Percentiles rank a stretch among this genome's conserved stretches.
phyloP scores from a whole-genome alignment of 2,113 vertebrate genomes.

The Lampris incognitus region DNA sequence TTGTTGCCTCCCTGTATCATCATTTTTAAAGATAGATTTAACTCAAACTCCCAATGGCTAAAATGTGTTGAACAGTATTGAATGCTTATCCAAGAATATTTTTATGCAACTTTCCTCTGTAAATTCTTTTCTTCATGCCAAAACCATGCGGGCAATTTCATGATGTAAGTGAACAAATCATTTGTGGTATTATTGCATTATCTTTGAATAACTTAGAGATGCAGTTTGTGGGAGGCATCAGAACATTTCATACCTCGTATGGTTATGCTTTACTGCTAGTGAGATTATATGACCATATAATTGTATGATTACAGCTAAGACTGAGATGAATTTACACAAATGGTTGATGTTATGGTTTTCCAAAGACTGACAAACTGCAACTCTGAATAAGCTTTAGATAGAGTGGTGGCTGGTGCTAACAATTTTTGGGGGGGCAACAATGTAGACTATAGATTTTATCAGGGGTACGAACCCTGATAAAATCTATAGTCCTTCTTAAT shows the following conservation, averaged over 20 bases:
- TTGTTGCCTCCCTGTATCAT: constrained; percentile 97
- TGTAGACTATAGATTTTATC: no score
- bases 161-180: constrained; percentile 97
- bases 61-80: constrained; percentile 91
- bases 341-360: not conserved
- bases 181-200: constrained; percentile 84
- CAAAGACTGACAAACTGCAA: constrained; percentile 14
- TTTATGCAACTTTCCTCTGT: constrained; percentile 99
- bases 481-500: no score
- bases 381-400: not conserved
- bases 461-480: no score
- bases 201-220: constrained; percentile 66
- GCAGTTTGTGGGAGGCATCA: constrained; percentile 61
- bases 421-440: no score
- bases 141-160: constrained; percentile 99
- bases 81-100: constrained; percentile 93
- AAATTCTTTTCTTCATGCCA: constrained; percentile 99
- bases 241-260: no score
- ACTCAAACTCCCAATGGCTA: constrained; percentile 81
- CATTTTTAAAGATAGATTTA: constrained; percentile 90
- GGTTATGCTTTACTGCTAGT: constrained; percentile 22
- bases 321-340: no score
- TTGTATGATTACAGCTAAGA: no score
- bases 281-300: no score
- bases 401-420: no score